These are phyloP conservation scores for Pomatorhinus ruficollis DNA, from an alignment of 2,113 vertebrate species.

Conservation along the genomic window DNA sequence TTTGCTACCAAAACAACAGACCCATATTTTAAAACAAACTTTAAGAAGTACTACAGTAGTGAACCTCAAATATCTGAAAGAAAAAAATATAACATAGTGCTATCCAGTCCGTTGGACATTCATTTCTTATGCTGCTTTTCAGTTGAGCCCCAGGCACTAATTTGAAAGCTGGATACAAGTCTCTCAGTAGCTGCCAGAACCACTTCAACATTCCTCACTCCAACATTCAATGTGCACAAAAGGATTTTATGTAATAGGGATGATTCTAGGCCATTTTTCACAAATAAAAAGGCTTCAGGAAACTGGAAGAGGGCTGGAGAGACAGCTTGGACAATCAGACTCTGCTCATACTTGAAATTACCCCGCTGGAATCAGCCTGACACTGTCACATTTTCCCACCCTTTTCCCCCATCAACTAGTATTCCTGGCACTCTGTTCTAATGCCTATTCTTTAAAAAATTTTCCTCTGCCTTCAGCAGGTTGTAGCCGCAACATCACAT, in stretches of 20 bases:
- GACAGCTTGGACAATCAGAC: neutral
- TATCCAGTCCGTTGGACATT: neutral
- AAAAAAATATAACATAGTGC: neutral
- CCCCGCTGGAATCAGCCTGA: neutral
- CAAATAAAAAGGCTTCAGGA: neutral
- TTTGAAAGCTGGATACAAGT: neutral
- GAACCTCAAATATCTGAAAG: neutral
- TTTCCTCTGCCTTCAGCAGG: neutral
- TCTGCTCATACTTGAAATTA: neutral
- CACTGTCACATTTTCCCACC: fast-evolving
- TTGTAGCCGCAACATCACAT: neutral
- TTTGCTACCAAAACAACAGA: neutral
- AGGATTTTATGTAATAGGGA: neutral
- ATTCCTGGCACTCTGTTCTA: neutral
- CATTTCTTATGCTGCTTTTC: neutral
- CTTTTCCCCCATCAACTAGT: neutral
- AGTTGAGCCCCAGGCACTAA: neutral
- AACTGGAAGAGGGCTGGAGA: neutral
- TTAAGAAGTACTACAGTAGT: neutral
- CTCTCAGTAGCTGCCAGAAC: neutral
- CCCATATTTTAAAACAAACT: neutral
- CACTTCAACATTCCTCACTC: neutral
- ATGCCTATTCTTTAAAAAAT: neutral
- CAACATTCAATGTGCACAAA: neutral
- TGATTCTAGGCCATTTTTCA: neutral